These are phyloP conservation scores for Neogobius melanostomus DNA, from an alignment of 2,113 vertebrate species.

Conservation along the genomic window DNA sequence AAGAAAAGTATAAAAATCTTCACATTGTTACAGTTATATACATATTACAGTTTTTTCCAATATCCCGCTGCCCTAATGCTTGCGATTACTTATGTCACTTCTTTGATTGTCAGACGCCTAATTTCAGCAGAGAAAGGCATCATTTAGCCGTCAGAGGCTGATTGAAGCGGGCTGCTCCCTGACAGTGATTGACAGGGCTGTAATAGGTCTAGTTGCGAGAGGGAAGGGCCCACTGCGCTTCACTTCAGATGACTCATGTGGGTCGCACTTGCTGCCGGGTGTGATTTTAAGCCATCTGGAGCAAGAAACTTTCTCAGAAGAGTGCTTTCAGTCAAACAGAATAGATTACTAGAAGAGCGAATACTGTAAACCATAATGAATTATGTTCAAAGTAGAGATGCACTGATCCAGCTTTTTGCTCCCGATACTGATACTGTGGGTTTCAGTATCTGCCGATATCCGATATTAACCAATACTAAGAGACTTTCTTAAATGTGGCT, in stretches of 20 bases:
- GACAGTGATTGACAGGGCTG: conserved; percentile 51
- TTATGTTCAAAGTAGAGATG: not conserved
- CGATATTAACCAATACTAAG: too few relatives aligned
- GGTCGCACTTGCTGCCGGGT: conserved; percentile 46
- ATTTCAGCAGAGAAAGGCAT: conserved; percentile 11
- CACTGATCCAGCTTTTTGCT: not conserved
- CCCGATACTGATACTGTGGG: too few relatives aligned
- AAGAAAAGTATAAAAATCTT: not conserved
- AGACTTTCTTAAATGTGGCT: too few relatives aligned
- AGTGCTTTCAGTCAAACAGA: conserved; percentile 20
- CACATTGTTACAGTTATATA: too few relatives aligned
- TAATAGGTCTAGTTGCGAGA: conserved; percentile 27
- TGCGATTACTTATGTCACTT: not conserved
- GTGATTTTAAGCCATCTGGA: conserved; percentile 69
- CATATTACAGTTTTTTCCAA: too few relatives aligned
- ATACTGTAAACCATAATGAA: not conserved
- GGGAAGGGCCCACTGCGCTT: conserved; percentile 28
- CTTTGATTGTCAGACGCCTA: conserved; percentile 12
- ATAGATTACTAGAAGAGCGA: conserved; percentile 8
- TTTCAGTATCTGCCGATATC: too few relatives aligned
- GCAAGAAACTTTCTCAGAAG: conserved; percentile 31
- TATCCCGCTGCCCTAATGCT: not conserved
- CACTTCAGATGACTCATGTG: conserved; percentile 47
- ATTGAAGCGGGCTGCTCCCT: conserved; percentile 16
- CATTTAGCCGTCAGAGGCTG: conserved; percentile 2